Conservation (phyloP, 1,140 invertebrate genomes). For the Ephestia elutella region DNA sequence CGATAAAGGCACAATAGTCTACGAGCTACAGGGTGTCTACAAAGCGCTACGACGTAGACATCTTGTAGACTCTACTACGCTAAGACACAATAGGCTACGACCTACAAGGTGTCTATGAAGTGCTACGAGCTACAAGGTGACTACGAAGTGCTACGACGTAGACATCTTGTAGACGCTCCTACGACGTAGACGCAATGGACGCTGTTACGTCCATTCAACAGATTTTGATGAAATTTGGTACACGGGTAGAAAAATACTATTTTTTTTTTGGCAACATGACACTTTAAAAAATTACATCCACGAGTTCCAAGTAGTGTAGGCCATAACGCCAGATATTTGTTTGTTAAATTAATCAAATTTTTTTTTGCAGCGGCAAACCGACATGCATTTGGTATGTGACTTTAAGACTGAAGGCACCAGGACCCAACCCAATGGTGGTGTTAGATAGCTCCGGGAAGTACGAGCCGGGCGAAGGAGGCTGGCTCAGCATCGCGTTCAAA, state of each 20-base stretch:
- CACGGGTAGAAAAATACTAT: too few species aligned
- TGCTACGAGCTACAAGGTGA: too few species aligned
- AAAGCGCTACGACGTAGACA: too few species aligned
- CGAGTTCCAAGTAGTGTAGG: too few species aligned
- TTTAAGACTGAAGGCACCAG: slow-evolving; percentile 45
- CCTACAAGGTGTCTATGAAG: not conserved
- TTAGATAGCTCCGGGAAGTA: slow-evolving; percentile 56
- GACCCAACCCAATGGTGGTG: slow-evolving; percentile 45
- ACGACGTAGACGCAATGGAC: too few species aligned
- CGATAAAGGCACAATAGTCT: too few species aligned
- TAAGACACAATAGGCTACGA: too few species aligned
- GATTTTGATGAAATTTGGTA: too few species aligned
- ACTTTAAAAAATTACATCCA: too few species aligned
- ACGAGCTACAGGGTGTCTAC: not conserved
- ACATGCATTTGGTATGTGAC: slow-evolving; percentile 64
- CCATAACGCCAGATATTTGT: too few species aligned
- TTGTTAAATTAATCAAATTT: not conserved
- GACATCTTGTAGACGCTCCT: not conserved
- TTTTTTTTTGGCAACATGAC: too few species aligned
- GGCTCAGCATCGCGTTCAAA: slow-evolving; percentile 57
- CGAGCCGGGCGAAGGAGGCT: slow-evolving; percentile 56
- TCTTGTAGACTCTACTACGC: not conserved
- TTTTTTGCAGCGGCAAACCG: slow-evolving; percentile 47
- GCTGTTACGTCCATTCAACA: too few species aligned
- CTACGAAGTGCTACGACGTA: not conserved